phyloP scores from a whole-genome alignment of 2,888 invertebrate species.

The Aphodius sticticus region DNA sequence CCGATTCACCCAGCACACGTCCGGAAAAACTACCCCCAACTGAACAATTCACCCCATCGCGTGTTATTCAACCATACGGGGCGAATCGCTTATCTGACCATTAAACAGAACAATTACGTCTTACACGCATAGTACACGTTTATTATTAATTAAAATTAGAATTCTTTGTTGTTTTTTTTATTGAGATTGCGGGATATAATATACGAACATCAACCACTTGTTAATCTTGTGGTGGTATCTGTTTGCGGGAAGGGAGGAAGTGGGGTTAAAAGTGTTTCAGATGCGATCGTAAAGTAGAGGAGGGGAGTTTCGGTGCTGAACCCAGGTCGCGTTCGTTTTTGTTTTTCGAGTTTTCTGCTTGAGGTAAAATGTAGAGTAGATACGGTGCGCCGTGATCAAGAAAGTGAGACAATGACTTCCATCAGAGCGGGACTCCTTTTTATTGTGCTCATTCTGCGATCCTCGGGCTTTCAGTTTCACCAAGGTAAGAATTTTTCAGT shows the following conservation, averaged over 20 bases:
- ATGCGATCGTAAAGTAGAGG: neutral
- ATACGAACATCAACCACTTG: neutral
- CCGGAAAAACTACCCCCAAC: neutral
- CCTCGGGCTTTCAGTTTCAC: too few relatives aligned
- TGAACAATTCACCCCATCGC: neutral
- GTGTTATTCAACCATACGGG: too few relatives aligned
- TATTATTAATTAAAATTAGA: neutral
- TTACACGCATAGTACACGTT: neutral
- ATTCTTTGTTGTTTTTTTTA: neutral
- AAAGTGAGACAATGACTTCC: neutral
- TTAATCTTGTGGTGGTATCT: neutral
- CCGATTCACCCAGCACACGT: too few relatives aligned
- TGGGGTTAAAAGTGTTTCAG: neutral
- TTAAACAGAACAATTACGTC: too few relatives aligned
- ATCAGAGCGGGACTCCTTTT: neutral
- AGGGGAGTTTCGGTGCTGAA: neutral
- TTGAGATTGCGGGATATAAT: neutral
- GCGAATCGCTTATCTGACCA: too few relatives aligned
- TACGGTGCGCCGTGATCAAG: neutral
- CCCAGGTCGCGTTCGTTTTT: neutral
- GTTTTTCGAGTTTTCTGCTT: neutral
- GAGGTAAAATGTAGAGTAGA: neutral
- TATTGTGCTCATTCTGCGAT: neutral
- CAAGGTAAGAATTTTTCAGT: too few relatives aligned
- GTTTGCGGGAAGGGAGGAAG: neutral